Base-by-base conservation (phyloP, 2,888 invertebrate species). In the Venustoraphidia nigricollis region DNA sequence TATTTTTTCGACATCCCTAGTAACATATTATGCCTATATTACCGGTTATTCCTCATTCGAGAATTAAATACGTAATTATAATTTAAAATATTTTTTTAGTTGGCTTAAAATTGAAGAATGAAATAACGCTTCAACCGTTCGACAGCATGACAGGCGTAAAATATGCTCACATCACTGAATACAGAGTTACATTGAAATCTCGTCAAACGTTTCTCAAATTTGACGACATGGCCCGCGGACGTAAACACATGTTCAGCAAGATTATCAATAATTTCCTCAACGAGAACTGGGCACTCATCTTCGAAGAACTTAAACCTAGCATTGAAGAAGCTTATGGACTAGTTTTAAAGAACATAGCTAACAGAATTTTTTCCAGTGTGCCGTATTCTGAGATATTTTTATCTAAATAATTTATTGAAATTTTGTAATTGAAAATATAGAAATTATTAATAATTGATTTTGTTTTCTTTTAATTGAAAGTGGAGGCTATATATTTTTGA, bases 231-330 rank as follows among this genome's bases (percentile, higher is more conserved):
- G 80, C 81, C 62, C 70, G 73, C 46, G 78, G 77, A 1, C 78
- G 81, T 60, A 70, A 70, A 54, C 54, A 67, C 27, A 27, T 27
- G 1, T 66, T 81, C 1, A 79, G 80, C 27, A 73, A 76, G 17
- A 75, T 76, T 52, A 77, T 82, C 77, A 81, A 81, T 57, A 59
- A 63, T 14, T 79, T 82, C 62, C 63, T 83, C n/a, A 81, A 81
- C 58, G 73, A 78, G 36, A 81, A 82, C 58, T 75, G 79, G 44
- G 75, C 79, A 34, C 63, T 77, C 1, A 74, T 83, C 2, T 81
- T 81, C 63, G 75, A 73, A 54, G 81, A 81, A 59, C 58, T 82
- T 38, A 78, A 80, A 57, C 68, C 69, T 1, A 72, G 79, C 0
- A 81, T 79, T 60, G 76, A 81, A 55, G 72, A 75, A 49, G 73